A percentile compares a stretch with the other conserved stretches of the same genome.
Evolutionary conservation across 2,888 invertebrate genomes (phyloP).

Genomic region (Limnephilus rhombicus): DNA sequence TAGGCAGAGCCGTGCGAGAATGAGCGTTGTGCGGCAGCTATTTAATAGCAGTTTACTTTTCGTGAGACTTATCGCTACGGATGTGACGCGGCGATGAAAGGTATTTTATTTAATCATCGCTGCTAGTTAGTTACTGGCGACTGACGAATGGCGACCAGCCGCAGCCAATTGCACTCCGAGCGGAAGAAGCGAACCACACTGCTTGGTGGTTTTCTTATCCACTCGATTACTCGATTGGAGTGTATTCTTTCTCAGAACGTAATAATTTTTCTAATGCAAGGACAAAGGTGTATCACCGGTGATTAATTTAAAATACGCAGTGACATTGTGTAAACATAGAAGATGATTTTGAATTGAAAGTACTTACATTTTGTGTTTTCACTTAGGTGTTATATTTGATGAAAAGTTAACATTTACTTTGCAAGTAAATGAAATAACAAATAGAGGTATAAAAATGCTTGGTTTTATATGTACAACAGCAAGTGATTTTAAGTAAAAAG

Average conservation of each 20-base stretch:
- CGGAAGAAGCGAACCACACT: not conserved
- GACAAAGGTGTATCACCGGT: not conserved
- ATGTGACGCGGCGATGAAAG: not conserved
- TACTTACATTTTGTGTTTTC: no score
- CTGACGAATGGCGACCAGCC: not conserved
- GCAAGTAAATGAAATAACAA: no score
- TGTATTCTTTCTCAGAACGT: not conserved
- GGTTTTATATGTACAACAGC: no score
- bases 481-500: no score
- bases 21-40: not conserved
- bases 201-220: not conserved
- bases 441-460: no score
- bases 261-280: not conserved
- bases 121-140: no score
- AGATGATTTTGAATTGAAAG: no score
- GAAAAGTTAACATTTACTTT: no score
- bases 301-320: not conserved
- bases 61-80: not conserved
- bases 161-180: not conserved
- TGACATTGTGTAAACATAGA: not conserved
- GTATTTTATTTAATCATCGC: no score
- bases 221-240: not conserved
- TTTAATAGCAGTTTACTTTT: not conserved
- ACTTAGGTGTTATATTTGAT: no score
- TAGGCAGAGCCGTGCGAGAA: no score